Percentiles rank a stretch among this genome's conserved stretches.
These are phyloP conservation scores for Aepyceros melampus DNA, from an alignment of 2,113 vertebrate species.

Conservation along the genomic window DNA sequence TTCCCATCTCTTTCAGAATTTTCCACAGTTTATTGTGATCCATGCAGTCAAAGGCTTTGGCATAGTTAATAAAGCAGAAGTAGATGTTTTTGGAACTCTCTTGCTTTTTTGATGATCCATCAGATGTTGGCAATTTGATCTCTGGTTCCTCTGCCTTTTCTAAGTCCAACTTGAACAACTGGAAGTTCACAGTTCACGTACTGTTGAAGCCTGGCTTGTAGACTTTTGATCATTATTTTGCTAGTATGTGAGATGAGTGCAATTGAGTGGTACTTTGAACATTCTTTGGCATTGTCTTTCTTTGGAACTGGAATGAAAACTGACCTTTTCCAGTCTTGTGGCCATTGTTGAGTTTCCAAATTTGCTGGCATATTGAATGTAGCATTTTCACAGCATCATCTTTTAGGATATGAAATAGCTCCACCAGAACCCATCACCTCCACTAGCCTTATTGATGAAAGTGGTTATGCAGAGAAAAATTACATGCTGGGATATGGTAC, in stretches of 20 bases:
- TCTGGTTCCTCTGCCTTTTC: background rate
- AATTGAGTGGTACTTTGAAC: background rate
- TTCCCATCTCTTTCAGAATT: background rate
- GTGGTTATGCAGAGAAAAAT: background rate
- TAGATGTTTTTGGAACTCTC: background rate
- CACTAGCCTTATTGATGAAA: background rate
- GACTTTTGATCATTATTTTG: background rate
- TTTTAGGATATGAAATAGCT: background rate
- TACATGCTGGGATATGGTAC: background rate
- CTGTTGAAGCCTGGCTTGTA: background rate
- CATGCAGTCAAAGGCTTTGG: background rate
- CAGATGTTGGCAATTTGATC: background rate
- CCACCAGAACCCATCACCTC: background rate
- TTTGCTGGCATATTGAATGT: background rate
- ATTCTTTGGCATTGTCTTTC: background rate
- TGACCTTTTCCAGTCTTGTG: background rate
- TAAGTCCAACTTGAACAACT: background rate
- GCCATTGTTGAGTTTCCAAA: background rate
- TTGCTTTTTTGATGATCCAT: background rate
- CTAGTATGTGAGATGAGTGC: background rate
- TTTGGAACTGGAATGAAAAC: background rate
- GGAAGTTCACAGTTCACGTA: fast-evolving
- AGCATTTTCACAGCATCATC: background rate
- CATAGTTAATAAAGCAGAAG: background rate
- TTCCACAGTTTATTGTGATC: background rate